phyloP scores from a whole-genome alignment of 2,888 invertebrate species.

The Rugalucina vietnamica region DNA sequence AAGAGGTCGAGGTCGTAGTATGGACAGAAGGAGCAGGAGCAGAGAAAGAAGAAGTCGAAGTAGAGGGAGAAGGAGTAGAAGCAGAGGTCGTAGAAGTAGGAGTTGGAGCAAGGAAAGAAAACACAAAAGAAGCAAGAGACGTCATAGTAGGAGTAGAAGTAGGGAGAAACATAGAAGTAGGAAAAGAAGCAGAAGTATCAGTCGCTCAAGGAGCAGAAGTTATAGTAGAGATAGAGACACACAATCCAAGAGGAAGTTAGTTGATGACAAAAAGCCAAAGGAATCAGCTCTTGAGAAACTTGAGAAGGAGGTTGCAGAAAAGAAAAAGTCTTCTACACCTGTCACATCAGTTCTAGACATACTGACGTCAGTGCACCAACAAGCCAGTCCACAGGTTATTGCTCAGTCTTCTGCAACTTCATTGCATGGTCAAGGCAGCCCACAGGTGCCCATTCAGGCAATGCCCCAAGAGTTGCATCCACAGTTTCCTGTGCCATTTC shows the following conservation, averaged over 20 bases:
- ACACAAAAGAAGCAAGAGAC: constrained; percentile 39
- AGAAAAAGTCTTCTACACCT: constrained; percentile 47
- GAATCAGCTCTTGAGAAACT: constrained; percentile 59
- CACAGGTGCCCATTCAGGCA: constrained; percentile 23
- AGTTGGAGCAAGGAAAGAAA: constrained; percentile 45
- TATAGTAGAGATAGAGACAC: constrained; percentile 30
- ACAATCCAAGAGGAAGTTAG: constrained; percentile 15
- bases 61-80: constrained; percentile 39
- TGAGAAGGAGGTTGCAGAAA: constrained; percentile 61
- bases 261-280: constrained; percentile 37
- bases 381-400: background rate
- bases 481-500: constrained; percentile 51
- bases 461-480: constrained; percentile 7
- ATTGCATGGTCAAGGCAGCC: no score
- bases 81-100: constrained; percentile 23
- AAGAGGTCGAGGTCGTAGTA: constrained; percentile 30
- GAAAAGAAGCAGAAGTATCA: constrained; percentile 30
- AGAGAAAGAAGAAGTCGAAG: constrained; percentile 35
- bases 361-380: constrained; percentile 24
- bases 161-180: constrained; percentile 35
- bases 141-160: constrained; percentile 36
- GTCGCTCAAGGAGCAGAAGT: constrained; percentile 7
- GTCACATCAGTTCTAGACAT: constrained; percentile 28
- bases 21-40: constrained; percentile 35
- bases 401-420: constrained; percentile 1